These are phyloP conservation scores for Mus spretus DNA, from an alignment of 2,797 vertebrate genomes.

Conservation along the genomic window DNA sequence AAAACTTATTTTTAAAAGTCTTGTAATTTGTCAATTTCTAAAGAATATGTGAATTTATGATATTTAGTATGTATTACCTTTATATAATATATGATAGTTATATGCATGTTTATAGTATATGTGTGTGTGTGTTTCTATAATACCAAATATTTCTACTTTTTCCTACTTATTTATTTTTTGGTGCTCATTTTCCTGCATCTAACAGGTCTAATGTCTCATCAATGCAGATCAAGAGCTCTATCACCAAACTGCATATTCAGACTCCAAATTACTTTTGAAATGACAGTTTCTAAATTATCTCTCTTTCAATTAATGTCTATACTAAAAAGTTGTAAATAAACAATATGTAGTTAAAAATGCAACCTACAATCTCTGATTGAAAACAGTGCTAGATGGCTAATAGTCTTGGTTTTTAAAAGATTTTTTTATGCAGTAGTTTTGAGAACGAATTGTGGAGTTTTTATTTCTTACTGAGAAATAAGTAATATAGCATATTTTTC, in stretches of 20 bases:
- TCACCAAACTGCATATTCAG: background rate
- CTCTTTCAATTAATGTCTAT: background rate
- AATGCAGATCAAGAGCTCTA: background rate
- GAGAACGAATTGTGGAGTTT: slow-evolving; percentile 21
- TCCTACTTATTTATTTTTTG: background rate
- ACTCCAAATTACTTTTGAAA: background rate
- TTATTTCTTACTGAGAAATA: slow-evolving; percentile 79
- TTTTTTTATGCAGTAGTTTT: background rate
- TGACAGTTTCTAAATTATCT: background rate
- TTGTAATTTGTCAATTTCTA: background rate
- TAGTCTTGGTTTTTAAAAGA: slow-evolving; percentile 45
- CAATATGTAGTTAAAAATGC: background rate
- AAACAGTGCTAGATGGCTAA: background rate
- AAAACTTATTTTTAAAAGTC: slow-evolving; percentile 36
- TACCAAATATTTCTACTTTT: background rate
- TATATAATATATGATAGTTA: background rate
- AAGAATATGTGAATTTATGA: slow-evolving; percentile 9
- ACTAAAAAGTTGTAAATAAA: slow-evolving; percentile 46
- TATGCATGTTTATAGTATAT: background rate
- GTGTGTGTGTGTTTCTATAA: background rate
- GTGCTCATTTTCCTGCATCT: background rate
- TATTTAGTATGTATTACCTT: background rate
- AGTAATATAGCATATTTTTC: slow-evolving; percentile 78
- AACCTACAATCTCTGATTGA: background rate
- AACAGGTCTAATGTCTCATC: background rate